Evolutionary conservation across 2,113 vertebrate species (phyloP), one percentile per base, ranked within the genome.

Genomic region (Colossoma macropomum): DNA sequence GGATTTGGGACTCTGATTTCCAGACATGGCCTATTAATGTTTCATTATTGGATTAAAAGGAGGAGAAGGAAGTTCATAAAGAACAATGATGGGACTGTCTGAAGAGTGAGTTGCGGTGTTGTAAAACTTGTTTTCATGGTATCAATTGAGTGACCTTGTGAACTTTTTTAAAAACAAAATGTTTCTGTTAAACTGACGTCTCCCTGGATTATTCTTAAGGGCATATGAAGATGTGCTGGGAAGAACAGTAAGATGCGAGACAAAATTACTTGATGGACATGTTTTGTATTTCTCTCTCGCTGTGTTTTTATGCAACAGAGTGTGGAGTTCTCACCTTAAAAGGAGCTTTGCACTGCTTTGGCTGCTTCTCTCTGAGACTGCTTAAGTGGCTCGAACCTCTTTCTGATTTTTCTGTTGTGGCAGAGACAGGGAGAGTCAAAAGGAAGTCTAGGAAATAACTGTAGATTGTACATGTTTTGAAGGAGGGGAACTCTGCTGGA

Each of bases 271-370:
- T 84, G 87, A 89, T 69, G 81, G 83, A 81, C 48, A 74, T 72
- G 75, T 88, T 90, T 87, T 88, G 74, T 81, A 84, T 88, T 86
- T 60, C 82, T 71, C 75, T 84, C 90, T 86, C 85, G 89, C 79
- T 68, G 79, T 87, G 86, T 88, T 92, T 92, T 93, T 89, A 91
- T 91, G 88, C 89, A 92, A 90, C 85, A 50, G 81, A 84, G 85
- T 89, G 90, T 91, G 91, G 90, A 88, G 91, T 90, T 93, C 92
- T 91, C 93, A 93, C 93, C 93, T 93, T 94, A 94, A 95, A 95
- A 94, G 93, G 94, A 94, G 91, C 89, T 88, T 91, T 90, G 84
- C 90, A 87, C 91, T 84, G 89, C 84, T 87, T 86, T 89, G 89
- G 85, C 88, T 91, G 89, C 90, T 82, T 86, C 85, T 89, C 83